Percentiles rank a stretch among this genome's conserved stretches.
Conservation (phyloP, 1,140 invertebrate genomes). For the Telenomus remus region DNA sequence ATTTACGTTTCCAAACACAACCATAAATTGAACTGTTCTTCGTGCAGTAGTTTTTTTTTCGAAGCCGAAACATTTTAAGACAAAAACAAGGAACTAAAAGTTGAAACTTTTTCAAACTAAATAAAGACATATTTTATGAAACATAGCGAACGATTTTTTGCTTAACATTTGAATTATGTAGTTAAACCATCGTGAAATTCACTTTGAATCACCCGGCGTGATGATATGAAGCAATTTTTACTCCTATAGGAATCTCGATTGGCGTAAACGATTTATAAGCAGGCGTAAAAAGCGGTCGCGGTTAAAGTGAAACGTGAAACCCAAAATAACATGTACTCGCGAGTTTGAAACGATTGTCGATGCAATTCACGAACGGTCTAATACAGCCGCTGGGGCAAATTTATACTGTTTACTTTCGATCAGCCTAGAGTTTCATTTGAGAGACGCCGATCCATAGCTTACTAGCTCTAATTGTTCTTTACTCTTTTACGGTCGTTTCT, state of each 20-base stretch:
- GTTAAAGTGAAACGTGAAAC: conserved; percentile 31
- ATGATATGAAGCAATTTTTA: too few species aligned
- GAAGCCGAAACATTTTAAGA: too few species aligned
- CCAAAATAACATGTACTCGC: conserved; percentile 49
- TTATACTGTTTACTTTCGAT: conserved; percentile 63
- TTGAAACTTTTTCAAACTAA: too few species aligned
- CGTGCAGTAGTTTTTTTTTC: too few species aligned
- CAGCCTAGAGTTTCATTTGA: conserved; percentile 51
- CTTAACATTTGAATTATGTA: too few species aligned
- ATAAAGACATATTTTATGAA: too few species aligned
- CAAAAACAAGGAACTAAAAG: too few species aligned
- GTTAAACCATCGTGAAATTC: too few species aligned
- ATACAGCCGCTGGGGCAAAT: conserved; percentile 52
- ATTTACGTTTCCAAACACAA: too few species aligned
- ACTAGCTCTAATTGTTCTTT: conserved; percentile 8
- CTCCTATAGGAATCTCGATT: background rate
- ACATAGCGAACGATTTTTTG: too few species aligned
- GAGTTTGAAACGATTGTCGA: conserved; percentile 44
- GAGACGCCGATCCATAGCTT: conserved; percentile 9
- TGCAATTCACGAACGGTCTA: conserved; percentile 57
- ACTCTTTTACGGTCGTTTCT: conserved; percentile 37
- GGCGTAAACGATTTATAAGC: conserved; percentile 24
- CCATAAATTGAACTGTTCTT: too few species aligned
- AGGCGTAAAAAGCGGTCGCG: conserved; percentile 12
- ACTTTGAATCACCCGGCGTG: too few species aligned